Percentiles rank a stretch among this genome's conserved stretches.
phyloP scores from a whole-genome alignment of 2,888 invertebrate genomes.

The Corythucha ciliata region DNA sequence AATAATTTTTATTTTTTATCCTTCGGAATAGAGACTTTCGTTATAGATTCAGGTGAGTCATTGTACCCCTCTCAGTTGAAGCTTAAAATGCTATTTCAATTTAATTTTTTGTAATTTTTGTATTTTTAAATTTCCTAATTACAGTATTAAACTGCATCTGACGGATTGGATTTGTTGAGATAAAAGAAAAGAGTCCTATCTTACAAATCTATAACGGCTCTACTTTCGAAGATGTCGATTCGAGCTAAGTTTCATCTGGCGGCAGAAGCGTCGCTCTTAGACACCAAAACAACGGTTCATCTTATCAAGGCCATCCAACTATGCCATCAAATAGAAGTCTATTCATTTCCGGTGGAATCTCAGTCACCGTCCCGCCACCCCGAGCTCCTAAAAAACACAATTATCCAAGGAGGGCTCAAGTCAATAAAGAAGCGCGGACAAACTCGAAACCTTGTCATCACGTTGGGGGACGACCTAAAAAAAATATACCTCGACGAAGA shows the following conservation, averaged over 20 bases:
- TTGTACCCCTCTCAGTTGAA: too few species aligned
- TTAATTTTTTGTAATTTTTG: too few species aligned
- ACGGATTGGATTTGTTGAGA: too few species aligned
- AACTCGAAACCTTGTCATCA: slow-evolving; percentile 5
- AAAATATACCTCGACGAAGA: slow-evolving; percentile 13
- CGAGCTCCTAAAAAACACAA: slow-evolving; percentile 6
- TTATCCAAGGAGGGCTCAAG: slow-evolving; percentile 10
- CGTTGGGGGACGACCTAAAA: slow-evolving; percentile 6
- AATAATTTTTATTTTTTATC: too few species aligned
- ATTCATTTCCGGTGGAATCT: slow-evolving; percentile 5
- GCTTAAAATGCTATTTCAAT: too few species aligned
- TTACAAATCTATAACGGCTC: too few species aligned
- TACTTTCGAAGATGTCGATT: slow-evolving; percentile 6
- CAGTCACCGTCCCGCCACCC: not conserved
- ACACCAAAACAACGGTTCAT: slow-evolving; percentile 10
- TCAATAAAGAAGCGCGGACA: slow-evolving; percentile 9
- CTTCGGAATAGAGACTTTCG: too few species aligned
- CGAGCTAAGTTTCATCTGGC: slow-evolving; percentile 5
- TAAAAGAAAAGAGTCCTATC: too few species aligned
- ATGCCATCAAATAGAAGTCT: slow-evolving; percentile 12
- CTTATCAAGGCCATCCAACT: slow-evolving; percentile 6
- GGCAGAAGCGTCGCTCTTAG: slow-evolving; percentile 8
- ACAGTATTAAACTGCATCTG: too few species aligned
- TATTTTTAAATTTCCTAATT: too few species aligned
- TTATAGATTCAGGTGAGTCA: too few species aligned